These are phyloP conservation scores for Mylabris sibirica DNA, from an alignment of 2,888 invertebrate species.

Conservation along the genomic window DNA sequence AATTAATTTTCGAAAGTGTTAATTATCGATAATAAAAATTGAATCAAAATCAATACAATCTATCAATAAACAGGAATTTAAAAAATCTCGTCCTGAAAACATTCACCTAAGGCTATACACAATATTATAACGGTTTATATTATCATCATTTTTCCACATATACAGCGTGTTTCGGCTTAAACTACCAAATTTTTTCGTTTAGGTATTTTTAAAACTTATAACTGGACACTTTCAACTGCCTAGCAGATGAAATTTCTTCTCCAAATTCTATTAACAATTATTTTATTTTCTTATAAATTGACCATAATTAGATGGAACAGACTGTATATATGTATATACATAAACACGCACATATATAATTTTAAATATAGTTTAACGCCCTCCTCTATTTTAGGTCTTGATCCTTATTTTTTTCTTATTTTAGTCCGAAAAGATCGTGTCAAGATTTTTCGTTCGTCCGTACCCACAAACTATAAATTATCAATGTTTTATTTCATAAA, in stretches of 20 bases:
- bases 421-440: background rate
- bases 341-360: background rate
- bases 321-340: too few relatives aligned
- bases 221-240: too few relatives aligned
- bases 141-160: background rate
- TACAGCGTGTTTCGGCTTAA: too few relatives aligned
- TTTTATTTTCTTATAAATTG: too few relatives aligned
- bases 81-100: conserved; percentile 16
- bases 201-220: too few relatives aligned
- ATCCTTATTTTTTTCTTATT: background rate
- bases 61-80: conserved; percentile 20
- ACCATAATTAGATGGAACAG: background rate
- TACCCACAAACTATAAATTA: background rate
- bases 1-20: conserved; percentile 15
- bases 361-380: conserved; percentile 9
- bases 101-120: conserved; percentile 7
- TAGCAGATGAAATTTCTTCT: too few relatives aligned
- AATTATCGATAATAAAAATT: conserved; percentile 24
- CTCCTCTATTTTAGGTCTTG: background rate
- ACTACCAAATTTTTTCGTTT: too few relatives aligned
- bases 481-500: background rate
- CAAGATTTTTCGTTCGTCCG: background rate
- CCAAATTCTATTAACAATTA: too few relatives aligned
- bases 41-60: conserved; percentile 14
- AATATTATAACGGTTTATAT: background rate